phyloP scores from a whole-genome alignment of 1,140 invertebrate genomes.

The Chrysoperla carnea region DNA sequence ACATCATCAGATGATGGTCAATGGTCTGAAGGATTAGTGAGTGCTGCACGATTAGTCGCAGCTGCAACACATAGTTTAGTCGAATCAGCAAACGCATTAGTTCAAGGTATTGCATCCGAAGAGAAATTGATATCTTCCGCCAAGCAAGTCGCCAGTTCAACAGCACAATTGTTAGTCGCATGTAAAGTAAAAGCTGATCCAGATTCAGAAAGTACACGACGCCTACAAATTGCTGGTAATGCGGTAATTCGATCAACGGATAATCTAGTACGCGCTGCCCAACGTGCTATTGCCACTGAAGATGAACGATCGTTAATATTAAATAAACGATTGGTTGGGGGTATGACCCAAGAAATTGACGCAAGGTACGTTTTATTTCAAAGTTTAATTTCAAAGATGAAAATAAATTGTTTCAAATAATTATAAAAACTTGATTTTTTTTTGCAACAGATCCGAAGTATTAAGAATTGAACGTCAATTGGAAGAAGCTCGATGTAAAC shows the following conservation, averaged over 20 bases:
- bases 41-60: constrained; percentile 86
- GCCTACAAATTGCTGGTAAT: constrained; percentile 89
- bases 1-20: constrained; percentile 89
- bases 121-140: constrained; percentile 93
- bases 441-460: constrained; percentile 50
- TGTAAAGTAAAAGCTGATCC: constrained; percentile 97
- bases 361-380: constrained; percentile 30
- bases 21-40: constrained; percentile 96
- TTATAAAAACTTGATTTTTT: not conserved
- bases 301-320: constrained; percentile 81
- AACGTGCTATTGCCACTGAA: constrained; percentile 81
- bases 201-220: constrained; percentile 78
- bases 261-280: constrained; percentile 84
- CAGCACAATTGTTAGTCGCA: constrained; percentile 90
- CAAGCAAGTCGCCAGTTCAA: constrained; percentile 93
- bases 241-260: constrained; percentile 96
- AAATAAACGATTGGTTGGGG: constrained; percentile 81
- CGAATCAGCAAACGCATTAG: constrained; percentile 91
- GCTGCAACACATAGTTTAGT: constrained; percentile 94
- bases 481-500: constrained; percentile 73
- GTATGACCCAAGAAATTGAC: constrained; percentile 84
- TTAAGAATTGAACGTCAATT: constrained; percentile 85
- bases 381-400: no score
- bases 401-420: not conserved
- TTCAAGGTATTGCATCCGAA: constrained; percentile 80